Base-by-base conservation (phyloP, 2,888 invertebrate species). In the Nycteola revayana region DNA sequence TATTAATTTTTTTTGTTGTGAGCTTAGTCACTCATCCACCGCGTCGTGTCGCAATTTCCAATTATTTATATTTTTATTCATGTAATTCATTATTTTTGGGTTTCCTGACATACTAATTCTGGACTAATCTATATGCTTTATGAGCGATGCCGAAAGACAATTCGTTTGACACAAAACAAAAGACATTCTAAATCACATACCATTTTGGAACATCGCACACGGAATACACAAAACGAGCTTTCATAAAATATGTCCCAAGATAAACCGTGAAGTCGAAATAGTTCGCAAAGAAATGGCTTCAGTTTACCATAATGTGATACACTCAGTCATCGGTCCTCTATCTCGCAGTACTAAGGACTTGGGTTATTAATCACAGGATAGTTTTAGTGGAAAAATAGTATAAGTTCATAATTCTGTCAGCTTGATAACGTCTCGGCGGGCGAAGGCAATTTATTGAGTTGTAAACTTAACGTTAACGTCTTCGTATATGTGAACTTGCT, bases 261-360 rank as follows among this genome's bases (percentile, higher is more conserved):
- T 80, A 74, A 75, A 69, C 49, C 62, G 62, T 47, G 56, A 51
- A 62, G 65, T 69, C 66, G 59, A 67, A 68, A 80, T 76, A 80
- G 78, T 82, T 82, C 61, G 53, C 56, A 62, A 84, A 81, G 79
- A 79, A 82, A 78, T 69, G 62, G 69, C 49, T 25, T 37, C 60
- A 66, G 73, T 75, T 80, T 78, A 76, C 58, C 71, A 67, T 84
- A 83, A 84, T 75, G 77, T 57, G 70, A 69, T 63, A 64, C 67
- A 68, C 67, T 84, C 71, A 70, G 65, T 84, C 84, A 82, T 80
- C 70, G 69, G 70, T 55, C 60, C 68, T 66, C 70, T 83, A 83
- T 82, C 83, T 75, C 21, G 7, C 7, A 7, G 21, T 53, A 62
- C 53, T 53, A 63, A 72, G 82, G 79, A 73, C 56, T 52, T 40